Percentiles rank a stretch among this genome's conserved stretches.
Evolutionary conservation across 2,888 invertebrate genomes (phyloP).

Genomic region (Hydropsyche betteni): DNA sequence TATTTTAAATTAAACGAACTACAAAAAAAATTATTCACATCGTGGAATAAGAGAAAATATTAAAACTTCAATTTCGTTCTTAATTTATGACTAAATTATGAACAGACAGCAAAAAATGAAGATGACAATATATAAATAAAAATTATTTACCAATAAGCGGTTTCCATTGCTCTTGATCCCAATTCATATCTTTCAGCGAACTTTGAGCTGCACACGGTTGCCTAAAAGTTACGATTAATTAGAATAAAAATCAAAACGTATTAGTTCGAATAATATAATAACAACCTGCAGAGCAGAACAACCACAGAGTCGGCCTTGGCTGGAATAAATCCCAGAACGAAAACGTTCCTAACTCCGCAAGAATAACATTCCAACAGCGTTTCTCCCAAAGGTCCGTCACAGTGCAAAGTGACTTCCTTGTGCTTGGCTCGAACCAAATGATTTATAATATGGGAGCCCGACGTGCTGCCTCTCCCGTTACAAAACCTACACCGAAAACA

Average conservation of each 20-base stretch:
- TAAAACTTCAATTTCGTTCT: background rate
- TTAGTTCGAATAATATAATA: constrained; percentile 10
- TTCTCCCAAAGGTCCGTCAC: constrained; percentile 97
- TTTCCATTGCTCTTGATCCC: constrained; percentile 99
- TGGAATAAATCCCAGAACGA: constrained; percentile 98
- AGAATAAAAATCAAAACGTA: constrained; percentile 3
- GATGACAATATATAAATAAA: constrained; percentile 22
- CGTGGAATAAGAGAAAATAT: no score
- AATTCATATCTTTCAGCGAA: constrained; percentile 98
- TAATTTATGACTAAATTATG: background rate
- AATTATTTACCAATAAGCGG: constrained; percentile 78
- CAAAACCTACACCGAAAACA: constrained; percentile 74
- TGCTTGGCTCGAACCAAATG: constrained; percentile 99
- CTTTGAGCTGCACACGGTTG: constrained; percentile 98
- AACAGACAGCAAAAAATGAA: no score
- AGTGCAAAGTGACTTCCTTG: constrained; percentile 97
- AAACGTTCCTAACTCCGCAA: constrained; percentile 97
- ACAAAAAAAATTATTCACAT: no score
- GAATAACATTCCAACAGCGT: constrained; percentile 98
- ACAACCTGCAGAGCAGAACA: constrained; percentile 88
- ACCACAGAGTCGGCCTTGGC: constrained; percentile 99
- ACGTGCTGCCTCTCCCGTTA: constrained; percentile 97
- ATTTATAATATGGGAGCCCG: constrained; percentile 98
- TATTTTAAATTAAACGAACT: no score
- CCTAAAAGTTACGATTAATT: constrained; percentile 54